Base-by-base conservation (phyloP, 2,797 vertebrate species). In the Semaprochilodus insignis region DNA sequence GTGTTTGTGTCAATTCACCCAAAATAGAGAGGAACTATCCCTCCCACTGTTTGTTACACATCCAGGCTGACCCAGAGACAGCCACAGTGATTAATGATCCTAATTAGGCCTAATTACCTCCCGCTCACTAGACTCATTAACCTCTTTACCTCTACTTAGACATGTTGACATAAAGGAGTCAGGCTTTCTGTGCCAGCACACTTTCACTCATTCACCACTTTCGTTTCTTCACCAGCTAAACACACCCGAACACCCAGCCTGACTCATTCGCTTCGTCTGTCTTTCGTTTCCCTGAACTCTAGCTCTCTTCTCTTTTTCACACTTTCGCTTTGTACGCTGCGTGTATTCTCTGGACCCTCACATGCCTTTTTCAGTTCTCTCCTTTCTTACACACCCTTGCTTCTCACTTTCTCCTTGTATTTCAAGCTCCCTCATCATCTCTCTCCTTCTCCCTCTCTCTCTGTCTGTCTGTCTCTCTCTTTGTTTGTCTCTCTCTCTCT, bases 151-250 rank as follows among this genome's bases (percentile, higher is more conserved):
- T 80, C 82, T 80, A 57, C 66, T 85, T 85, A 77, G 86, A 54
- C 31, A 62, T 90, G 87, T 85, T 90, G 88, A 87, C 81, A 81
- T 78, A 85, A 82, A 63, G 77, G 79, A 90, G 83, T 62, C 74
- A 83, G 66, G 31, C 40, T 83, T 85, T 83, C 80, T 59, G 54
- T 83, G 84, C 78, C 81, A 77, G 66, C 54, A 82, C 76, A 59
- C 70, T 72, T 51, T 85, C 51, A 73, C 59, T 74, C 57, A n/a
- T 57, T 69, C n/a, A 16, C 14, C 40, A 7, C 74, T 52, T 67
- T 81, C 19, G 16, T 44, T 81, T 80, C 21, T 48, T 67, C 14
- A 25, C 60, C 67, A 67, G 7, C 57, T 40, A 59, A 74, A 80
- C 69, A 80, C 71, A 10, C 57, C 55, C 73, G 36, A 60, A 75